Base-by-base conservation (phyloP, 2,888 invertebrate species). In the Rhingia rostrata region DNA sequence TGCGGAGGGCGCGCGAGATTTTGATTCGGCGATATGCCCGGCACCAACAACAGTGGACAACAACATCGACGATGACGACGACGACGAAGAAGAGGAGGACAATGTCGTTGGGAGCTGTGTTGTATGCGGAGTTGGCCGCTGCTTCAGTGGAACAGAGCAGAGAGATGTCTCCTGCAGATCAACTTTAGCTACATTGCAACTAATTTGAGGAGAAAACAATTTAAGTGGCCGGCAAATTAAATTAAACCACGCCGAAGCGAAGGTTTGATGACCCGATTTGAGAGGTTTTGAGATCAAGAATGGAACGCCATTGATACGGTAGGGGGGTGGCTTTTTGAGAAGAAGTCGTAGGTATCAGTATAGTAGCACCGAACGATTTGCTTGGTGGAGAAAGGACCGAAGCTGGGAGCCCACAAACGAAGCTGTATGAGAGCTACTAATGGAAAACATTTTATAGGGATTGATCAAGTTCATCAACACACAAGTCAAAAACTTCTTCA, bases 1-100 rank as follows among this genome's bases (percentile, higher is more conserved):
- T 88, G 87, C 87, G 86, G 75, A 75, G 70, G 75, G 85, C 75
- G 85, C 85, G 85, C 80, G 75, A 85, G 85, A 85, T 80, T 80
- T 80, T 77, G 85, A 85, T 80, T 72, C 72, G 85, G 35, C 58
- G 85, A 85, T 85, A 85, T 60, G 80, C 61, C 54, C 3, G 30
- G 41, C 85, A 83, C 84, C 81, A 86, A 69, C 79, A 87, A 82
- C 66, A 53, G 70, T 70, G 70, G 70, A 69, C 69, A 72, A 60
- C 61, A 61, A 47, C 51, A 22, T 37, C 32, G 39, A 43, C 37
- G 22, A 22, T 47, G 22, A 63, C 54, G 37, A 10, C 61, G 22
- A 73, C 72, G 69, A 82, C 67, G 82, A 43, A 70, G 72, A 82
- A 61, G 60, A 79, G 49, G 64, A 81, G 61, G 72, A 69, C 39